A percentile compares a stretch with the other conserved stretches of the same genome.
These are phyloP conservation scores for Ganaspis brasiliensis DNA, from an alignment of 2,888 invertebrate genomes.

Conservation along the genomic window DNA sequence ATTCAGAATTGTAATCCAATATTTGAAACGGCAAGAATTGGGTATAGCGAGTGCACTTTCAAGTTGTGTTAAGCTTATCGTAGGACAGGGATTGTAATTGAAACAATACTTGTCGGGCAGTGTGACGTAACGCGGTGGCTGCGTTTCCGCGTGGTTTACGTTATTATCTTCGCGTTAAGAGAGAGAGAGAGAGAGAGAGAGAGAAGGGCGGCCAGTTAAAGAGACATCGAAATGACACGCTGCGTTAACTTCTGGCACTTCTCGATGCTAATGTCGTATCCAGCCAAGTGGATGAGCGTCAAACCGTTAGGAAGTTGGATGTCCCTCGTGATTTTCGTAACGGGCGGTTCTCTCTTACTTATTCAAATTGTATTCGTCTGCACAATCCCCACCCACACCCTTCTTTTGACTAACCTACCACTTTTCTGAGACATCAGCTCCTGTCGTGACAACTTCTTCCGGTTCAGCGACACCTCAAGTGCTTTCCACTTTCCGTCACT, in stretches of 20 bases:
- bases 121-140: conserved; percentile 14
- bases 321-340: conserved; percentile 71
- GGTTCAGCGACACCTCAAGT: conserved; percentile 43
- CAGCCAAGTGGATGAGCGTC: conserved; percentile 69
- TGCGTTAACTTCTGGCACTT: conserved; percentile 75
- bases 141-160: conserved; percentile 55
- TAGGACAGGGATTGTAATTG: conserved; percentile 32
- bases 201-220: conserved; percentile 66
- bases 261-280: conserved; percentile 73
- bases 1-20: conserved; percentile 7
- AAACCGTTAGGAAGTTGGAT: conserved; percentile 70
- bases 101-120: conserved; percentile 24
- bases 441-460: conserved; percentile 51
- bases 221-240: conserved; percentile 76
- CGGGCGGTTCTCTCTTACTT: conserved; percentile 65
- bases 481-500: background rate
- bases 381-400: conserved; percentile 48
- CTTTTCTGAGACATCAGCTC: conserved; percentile 40
- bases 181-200: conserved; percentile 56
- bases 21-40: background rate
- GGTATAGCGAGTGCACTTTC: background rate
- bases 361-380: conserved; percentile 70
- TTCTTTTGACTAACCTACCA: conserved; percentile 32
- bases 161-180: conserved; percentile 51
- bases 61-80: background rate